Evolutionary conservation across 2,113 vertebrate species (phyloP).

Genomic region (Eudyptes chrysolophus): DNA sequence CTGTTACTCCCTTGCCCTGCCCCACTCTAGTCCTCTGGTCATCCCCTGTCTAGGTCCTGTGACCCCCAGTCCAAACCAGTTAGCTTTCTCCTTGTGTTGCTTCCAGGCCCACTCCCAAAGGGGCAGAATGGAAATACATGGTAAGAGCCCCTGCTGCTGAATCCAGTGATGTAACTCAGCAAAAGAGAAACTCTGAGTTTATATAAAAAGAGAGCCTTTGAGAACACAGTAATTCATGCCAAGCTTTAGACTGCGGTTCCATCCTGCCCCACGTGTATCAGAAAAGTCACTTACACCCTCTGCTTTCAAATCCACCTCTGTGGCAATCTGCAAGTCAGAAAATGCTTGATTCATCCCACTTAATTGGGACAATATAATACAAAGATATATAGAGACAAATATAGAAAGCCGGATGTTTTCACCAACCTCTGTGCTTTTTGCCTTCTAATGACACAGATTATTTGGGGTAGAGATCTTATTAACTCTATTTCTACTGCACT

Average conservation of each 20-base stretch:
- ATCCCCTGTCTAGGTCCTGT: neutral
- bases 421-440: neutral
- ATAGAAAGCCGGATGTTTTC: neutral
- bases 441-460: neutral
- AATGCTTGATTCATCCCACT: neutral
- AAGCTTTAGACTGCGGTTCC: neutral
- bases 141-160: neutral
- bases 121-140: neutral
- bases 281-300: neutral
- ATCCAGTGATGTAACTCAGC: neutral
- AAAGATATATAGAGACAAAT: neutral
- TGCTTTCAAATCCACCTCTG: neutral
- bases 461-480: neutral
- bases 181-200: neutral
- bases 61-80: neutral
- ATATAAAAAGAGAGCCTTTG: neutral
- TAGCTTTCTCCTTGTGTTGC: neutral
- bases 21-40: neutral
- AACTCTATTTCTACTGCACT: neutral
- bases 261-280: neutral
- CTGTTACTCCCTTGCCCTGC: neutral
- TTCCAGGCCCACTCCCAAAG: accelerated
- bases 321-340: neutral
- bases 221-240: neutral
- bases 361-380: neutral